Evolutionary conservation across 2,113 vertebrate species (phyloP).

Genomic region (Rhynchopsitta pachyrhyncha): DNA sequence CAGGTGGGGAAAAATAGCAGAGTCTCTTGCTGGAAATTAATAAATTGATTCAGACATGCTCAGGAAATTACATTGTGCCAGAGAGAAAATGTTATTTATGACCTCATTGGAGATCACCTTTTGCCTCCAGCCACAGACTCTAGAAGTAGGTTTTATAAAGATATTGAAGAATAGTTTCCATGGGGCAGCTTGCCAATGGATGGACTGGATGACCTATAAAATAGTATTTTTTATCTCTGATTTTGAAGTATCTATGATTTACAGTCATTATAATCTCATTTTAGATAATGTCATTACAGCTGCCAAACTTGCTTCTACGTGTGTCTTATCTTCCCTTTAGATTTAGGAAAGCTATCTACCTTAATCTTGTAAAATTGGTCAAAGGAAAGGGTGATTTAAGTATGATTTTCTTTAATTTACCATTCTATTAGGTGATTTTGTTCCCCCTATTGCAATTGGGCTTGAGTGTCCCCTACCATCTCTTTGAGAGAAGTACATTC

Average conservation of each 20-base stretch:
- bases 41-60: background rate
- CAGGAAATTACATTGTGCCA: background rate
- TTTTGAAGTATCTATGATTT: background rate
- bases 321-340: background rate
- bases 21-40: background rate
- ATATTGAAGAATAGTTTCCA: background rate
- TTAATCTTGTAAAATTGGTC: background rate
- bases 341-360: background rate
- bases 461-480: rapidly evolving
- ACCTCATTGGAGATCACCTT: background rate
- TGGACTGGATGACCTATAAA: background rate
- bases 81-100: background rate
- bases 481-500: background rate
- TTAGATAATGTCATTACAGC: background rate
- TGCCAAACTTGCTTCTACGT: background rate
- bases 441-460: background rate
- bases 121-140: background rate
- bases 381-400: background rate
- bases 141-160: background rate
- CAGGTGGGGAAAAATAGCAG: background rate
- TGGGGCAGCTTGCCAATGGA: background rate
- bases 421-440: background rate
- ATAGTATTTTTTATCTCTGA: background rate
- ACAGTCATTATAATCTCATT: background rate
- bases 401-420: background rate